Evolutionary conservation across 2,797 vertebrate genomes (phyloP).

Genomic region (Pachyuromys duprasi): DNA sequence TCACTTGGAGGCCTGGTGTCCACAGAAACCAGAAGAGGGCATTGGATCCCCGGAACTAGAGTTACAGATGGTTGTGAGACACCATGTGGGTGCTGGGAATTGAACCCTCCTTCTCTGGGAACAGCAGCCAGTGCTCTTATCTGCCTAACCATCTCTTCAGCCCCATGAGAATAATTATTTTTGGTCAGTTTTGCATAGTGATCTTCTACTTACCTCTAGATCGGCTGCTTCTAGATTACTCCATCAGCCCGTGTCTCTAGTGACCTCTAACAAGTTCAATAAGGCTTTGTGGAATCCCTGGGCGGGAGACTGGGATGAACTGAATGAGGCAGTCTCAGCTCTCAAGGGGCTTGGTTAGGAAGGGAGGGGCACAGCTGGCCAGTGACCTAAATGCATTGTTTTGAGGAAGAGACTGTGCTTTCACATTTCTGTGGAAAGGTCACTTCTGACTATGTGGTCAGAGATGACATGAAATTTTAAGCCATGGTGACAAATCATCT

Average conservation of each 20-base stretch:
- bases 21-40: background rate
- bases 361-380: background rate
- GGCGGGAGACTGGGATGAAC: background rate
- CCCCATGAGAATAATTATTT: background rate
- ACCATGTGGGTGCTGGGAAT: background rate
- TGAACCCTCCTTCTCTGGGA: background rate
- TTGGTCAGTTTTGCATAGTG: background rate
- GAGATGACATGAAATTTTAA: constrained; percentile 13
- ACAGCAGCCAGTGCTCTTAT: background rate
- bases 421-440: constrained; percentile 37
- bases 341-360: background rate
- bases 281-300: background rate
- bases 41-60: background rate
- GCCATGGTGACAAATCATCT: background rate
- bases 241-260: background rate
- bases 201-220: background rate
- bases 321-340: background rate
- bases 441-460: constrained; percentile 7
- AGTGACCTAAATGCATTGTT: background rate
- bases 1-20: background rate
- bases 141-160: background rate
- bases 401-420: background rate
- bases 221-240: background rate
- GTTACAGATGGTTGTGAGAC: background rate
- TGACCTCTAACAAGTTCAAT: background rate